Conservation (phyloP, 1,140 invertebrate genomes). For the Thrips palmi region DNA sequence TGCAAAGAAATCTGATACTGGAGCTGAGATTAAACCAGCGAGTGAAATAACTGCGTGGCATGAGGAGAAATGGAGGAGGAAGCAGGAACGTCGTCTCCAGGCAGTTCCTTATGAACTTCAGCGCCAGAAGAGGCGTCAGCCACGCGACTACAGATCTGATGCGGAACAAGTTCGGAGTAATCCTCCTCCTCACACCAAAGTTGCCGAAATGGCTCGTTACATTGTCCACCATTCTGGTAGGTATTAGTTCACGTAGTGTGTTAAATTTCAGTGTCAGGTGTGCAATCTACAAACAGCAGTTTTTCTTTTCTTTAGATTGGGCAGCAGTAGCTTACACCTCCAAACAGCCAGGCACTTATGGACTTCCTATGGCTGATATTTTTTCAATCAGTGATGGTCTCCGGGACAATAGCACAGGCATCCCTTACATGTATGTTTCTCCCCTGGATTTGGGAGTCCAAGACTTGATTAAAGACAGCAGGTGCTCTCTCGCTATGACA, state of each 20-base stretch:
- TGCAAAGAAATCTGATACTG: too few relatives aligned
- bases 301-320: conserved; percentile 36
- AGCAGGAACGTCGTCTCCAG: too few relatives aligned
- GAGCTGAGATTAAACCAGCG: too few relatives aligned
- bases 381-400: conserved; percentile 55
- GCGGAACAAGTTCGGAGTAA: too few relatives aligned
- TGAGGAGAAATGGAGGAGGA: too few relatives aligned
- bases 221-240: conserved; percentile 30
- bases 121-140: too few relatives aligned
- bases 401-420: conserved; percentile 42
- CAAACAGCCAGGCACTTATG: conserved; percentile 31
- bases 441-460: conserved; percentile 51
- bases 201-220: conserved; percentile 30
- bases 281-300: conserved; percentile 5
- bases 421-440: conserved; percentile 59
- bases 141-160: too few relatives aligned
- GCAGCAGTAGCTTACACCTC: conserved; percentile 54
- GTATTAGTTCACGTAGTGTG: conserved; percentile 10
- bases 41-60: too few relatives aligned
- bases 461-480: conserved; percentile 30
- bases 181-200: too few relatives aligned
- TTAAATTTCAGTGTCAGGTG: background rate
- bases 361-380: conserved; percentile 55
- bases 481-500: conserved; percentile 10
- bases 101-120: too few relatives aligned